phyloP scores from a whole-genome alignment of 2,113 vertebrate genomes.

The Perca schrenkii region DNA sequence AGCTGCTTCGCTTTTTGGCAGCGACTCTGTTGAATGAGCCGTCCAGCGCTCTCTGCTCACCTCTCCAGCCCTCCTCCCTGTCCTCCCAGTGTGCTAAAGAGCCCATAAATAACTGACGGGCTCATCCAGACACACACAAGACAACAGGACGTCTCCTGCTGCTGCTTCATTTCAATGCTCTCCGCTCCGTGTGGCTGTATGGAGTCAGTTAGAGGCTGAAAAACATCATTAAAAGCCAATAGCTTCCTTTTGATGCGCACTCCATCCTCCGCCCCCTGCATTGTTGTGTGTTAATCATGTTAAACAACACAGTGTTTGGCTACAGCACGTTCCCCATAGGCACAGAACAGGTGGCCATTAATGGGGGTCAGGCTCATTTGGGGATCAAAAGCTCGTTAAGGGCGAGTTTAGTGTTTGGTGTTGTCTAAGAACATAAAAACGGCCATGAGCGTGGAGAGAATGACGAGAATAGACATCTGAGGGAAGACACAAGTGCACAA shows the following conservation, averaged over 20 bases:
- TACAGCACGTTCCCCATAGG: slow-evolving; percentile 53
- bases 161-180: slow-evolving; percentile 47
- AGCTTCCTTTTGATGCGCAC: slow-evolving; percentile 54
- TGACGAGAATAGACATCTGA: not conserved
- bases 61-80: slow-evolving; percentile 43
- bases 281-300: slow-evolving; percentile 60
- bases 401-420: slow-evolving; percentile 30
- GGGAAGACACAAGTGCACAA: not conserved
- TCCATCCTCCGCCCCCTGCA: slow-evolving; percentile 23
- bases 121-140: slow-evolving; percentile 60
- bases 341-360: slow-evolving; percentile 73
- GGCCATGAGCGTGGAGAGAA: not conserved
- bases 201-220: slow-evolving; percentile 49
- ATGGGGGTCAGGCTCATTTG: slow-evolving; percentile 53
- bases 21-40: slow-evolving; percentile 31
- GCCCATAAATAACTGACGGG: slow-evolving; percentile 69
- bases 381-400: slow-evolving; percentile 58
- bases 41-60: slow-evolving; percentile 31
- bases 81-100: slow-evolving; percentile 54
- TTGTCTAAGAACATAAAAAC: slow-evolving; percentile 18
- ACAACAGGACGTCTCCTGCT: slow-evolving; percentile 56
- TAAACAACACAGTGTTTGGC: slow-evolving; percentile 66
- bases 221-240: slow-evolving; percentile 78
- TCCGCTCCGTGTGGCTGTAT: slow-evolving; percentile 14
- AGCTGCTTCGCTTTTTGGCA: slow-evolving; percentile 37